Evolutionary conservation across 2,113 vertebrate genomes (phyloP), one percentile per base, ranked within the genome.

Genomic region (Pipa parva): DNA sequence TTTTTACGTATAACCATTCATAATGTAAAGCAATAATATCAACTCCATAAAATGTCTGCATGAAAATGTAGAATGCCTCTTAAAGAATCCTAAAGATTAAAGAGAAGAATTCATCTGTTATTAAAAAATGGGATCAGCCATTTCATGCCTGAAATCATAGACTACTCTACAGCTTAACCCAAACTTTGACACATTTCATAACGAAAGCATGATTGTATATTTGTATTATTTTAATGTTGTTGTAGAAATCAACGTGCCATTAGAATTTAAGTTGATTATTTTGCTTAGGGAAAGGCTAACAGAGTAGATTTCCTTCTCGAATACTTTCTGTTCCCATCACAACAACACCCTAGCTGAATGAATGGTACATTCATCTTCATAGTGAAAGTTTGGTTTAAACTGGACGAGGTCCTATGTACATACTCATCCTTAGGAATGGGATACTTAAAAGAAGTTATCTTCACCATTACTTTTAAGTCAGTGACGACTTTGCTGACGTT

Each of bases 401-500:
- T 80, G 65, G 68, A 62, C 28, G 27, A 39, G 68, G 61, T 74
- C 63, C 56, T 73, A 58, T 42, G 45, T 63, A 78, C 46, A 71
- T 28, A 73, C 17, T 71, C 63, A 63, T 69, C 21, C 27, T 50
- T 27, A 62, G 56, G 46, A 80, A 72, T 21, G 0, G 6, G 72
- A 73, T 11, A 26, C 6, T 65, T 73, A 20, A 74, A 72, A 69
- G 76, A 75, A 72, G 11, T 57, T 74, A 71, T 42, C 71, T 78
- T 75, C 72, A 54, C 68, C 67, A 78, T 72, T 62, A 59, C 80
- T 76, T 74, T 69, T 73, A 77, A 68, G 54, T 15, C 22, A 28
- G 26, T 74, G 72, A 75, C 1, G 4, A 42, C 24, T 73, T 7
- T 37, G 59, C 1, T 75, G 66, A 73, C 1, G 1, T 49, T 55